Evolutionary conservation across 2,888 invertebrate genomes (phyloP).

Genomic region (Carterocephalus palaemon): DNA sequence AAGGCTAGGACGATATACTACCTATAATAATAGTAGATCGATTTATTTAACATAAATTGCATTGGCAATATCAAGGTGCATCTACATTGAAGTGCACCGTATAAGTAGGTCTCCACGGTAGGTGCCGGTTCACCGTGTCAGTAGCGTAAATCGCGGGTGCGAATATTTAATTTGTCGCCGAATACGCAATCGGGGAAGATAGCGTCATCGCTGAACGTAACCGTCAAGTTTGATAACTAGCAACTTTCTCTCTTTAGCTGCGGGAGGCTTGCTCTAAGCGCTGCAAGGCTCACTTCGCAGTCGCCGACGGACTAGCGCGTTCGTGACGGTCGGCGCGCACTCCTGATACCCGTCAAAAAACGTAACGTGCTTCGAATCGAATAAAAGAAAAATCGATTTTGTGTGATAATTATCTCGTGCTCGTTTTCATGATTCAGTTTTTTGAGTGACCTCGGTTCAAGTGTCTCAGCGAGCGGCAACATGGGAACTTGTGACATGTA

Average conservation of each 20-base stretch:
- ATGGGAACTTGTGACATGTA: conserved; percentile 66
- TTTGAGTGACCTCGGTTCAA: conserved; percentile 53
- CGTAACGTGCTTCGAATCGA: conserved; percentile 41
- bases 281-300: conserved; percentile 23
- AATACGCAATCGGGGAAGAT: conserved; percentile 71
- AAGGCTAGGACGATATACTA: too few relatives aligned
- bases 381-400: conserved; percentile 40
- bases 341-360: conserved; percentile 40
- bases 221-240: conserved; percentile 73
- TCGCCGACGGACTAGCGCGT: conserved; percentile 56
- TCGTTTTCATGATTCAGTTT: conserved; percentile 46
- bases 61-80: too few relatives aligned
- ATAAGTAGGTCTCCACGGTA: conserved; percentile 53
- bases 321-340: conserved; percentile 60
- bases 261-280: conserved; percentile 11
- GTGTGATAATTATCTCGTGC: conserved; percentile 38
- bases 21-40: too few relatives aligned
- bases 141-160: conserved; percentile 59
- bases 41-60: too few relatives aligned
- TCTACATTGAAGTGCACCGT: conserved; percentile 18
- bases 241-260: conserved; percentile 68
- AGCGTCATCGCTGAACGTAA: conserved; percentile 75
- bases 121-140: conserved; percentile 65
- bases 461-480: conserved; percentile 45
- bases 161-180: conserved; percentile 72